Percentiles rank a stretch among this genome's conserved stretches.
These are phyloP conservation scores for Athalia circularis DNA, from an alignment of 2,888 invertebrate species.

Conservation along the genomic window DNA sequence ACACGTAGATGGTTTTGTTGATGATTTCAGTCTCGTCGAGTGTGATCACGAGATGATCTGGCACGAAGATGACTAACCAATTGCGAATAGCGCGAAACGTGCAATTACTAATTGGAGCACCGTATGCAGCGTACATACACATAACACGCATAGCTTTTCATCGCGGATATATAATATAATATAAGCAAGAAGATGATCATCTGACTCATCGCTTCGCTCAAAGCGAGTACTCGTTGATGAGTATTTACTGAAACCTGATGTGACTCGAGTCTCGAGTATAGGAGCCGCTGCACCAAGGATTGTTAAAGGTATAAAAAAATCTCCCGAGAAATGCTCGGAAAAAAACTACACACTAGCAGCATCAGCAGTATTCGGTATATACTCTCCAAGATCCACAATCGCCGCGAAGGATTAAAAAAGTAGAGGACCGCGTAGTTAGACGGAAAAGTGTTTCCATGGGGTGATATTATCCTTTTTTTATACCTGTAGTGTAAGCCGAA, in stretches of 20 bases:
- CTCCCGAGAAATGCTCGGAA: too few species aligned
- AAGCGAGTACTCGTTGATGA: background rate
- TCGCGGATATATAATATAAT: slow-evolving; percentile 55
- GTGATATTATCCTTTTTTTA: background rate
- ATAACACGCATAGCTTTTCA: slow-evolving; percentile 55
- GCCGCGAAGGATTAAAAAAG: background rate
- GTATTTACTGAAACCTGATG: background rate
- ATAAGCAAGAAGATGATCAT: slow-evolving; percentile 47
- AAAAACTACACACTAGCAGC: too few species aligned
- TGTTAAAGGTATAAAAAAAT: too few species aligned
- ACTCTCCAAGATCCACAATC: too few species aligned
- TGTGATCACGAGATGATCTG: slow-evolving; percentile 34
- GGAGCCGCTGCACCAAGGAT: too few species aligned
- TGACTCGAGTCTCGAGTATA: too few species aligned
- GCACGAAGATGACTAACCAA: slow-evolving; percentile 61
- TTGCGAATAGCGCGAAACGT: slow-evolving; percentile 56
- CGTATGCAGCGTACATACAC: slow-evolving; percentile 46
- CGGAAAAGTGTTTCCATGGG: background rate
- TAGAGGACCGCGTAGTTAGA: background rate
- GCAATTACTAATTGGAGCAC: slow-evolving; percentile 64
- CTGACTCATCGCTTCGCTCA: slow-evolving; percentile 55
- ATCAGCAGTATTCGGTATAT: too few species aligned
- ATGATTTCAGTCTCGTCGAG: slow-evolving; percentile 37
- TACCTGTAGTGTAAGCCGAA: background rate
- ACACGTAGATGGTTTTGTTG: slow-evolving; percentile 16